These are phyloP conservation scores for Nudaria mundana DNA, from an alignment of 2,888 invertebrate species.

Conservation along the genomic window DNA sequence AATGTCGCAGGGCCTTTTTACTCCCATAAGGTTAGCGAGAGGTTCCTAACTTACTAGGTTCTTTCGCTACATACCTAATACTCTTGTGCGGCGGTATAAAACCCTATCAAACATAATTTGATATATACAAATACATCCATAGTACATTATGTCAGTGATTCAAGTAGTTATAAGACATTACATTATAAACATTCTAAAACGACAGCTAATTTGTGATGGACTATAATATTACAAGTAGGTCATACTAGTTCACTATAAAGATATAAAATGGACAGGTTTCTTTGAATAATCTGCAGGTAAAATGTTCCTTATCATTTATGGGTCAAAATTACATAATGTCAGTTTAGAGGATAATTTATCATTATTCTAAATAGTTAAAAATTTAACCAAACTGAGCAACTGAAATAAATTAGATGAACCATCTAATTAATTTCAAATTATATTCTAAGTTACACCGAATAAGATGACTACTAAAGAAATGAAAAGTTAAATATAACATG, in stretches of 20 bases:
- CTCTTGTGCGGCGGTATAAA: background rate
- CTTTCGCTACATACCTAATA: background rate
- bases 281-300: constrained; percentile 31
- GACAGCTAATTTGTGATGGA: constrained; percentile 42
- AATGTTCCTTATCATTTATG: constrained; percentile 32
- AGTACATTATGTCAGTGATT: constrained; percentile 24
- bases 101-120: constrained; percentile 18
- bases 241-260: constrained; percentile 36
- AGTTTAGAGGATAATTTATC: constrained; percentile 33
- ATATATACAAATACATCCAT: constrained; percentile 21
- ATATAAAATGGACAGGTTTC: constrained; percentile 55
- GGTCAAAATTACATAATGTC: constrained; percentile 32
- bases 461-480: constrained; percentile 1
- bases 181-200: constrained; percentile 28
- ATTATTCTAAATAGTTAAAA: constrained; percentile 11
- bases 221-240: constrained; percentile 25
- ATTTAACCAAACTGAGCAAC: constrained; percentile 35
- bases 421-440: constrained; percentile 5
- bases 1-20: background rate
- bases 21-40: background rate
- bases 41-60: background rate
- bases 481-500: background rate
- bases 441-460: background rate
- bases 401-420: constrained; percentile 26
- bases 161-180: constrained; percentile 34